Evolutionary conservation across 2,888 invertebrate genomes (phyloP).

Genomic region (Caenorhabditis sinica): DNA sequence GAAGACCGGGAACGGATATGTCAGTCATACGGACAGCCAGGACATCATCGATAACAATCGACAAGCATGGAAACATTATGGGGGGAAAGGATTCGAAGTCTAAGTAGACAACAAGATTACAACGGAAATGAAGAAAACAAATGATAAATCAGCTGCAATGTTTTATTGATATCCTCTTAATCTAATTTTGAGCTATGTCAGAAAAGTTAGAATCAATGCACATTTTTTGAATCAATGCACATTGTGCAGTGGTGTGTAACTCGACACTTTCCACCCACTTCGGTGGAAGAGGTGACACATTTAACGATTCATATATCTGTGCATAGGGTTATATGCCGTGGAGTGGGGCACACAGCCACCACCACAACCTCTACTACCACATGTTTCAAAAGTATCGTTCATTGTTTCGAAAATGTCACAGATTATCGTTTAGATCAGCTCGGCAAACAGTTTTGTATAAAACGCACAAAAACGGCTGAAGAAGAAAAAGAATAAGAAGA

Average conservation of each 20-base stretch:
- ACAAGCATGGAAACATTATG: conserved; percentile 35
- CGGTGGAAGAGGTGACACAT: conserved; percentile 38
- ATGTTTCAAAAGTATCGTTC: conserved; percentile 10
- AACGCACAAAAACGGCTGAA: background rate
- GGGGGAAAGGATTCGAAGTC: background rate
- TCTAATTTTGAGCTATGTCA: no score
- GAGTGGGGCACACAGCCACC: conserved; percentile 1
- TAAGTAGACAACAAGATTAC: no score
- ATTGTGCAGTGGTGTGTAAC: conserved; percentile 29
- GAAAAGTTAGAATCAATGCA: background rate
- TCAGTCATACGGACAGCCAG: conserved; percentile 40
- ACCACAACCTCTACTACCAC: conserved; percentile 21
- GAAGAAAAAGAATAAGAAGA: conserved; percentile 22
- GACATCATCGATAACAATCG: conserved; percentile 46
- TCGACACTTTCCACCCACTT: conserved; percentile 35
- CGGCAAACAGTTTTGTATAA: conserved; percentile 16
- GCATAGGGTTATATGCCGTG: conserved; percentile 8
- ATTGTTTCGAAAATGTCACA: background rate
- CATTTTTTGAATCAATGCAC: background rate
- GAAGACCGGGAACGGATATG: conserved; percentile 54
- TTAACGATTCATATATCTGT: conserved; percentile 38
- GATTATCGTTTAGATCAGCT: conserved; percentile 10
- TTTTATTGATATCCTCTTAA: no score
- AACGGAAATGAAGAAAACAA: no score
- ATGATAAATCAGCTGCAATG: no score